Percentiles rank a stretch among this genome's conserved stretches.
These are phyloP conservation scores for Oceanodroma tethys DNA, from an alignment of 2,113 vertebrate genomes.

Conservation along the genomic window DNA sequence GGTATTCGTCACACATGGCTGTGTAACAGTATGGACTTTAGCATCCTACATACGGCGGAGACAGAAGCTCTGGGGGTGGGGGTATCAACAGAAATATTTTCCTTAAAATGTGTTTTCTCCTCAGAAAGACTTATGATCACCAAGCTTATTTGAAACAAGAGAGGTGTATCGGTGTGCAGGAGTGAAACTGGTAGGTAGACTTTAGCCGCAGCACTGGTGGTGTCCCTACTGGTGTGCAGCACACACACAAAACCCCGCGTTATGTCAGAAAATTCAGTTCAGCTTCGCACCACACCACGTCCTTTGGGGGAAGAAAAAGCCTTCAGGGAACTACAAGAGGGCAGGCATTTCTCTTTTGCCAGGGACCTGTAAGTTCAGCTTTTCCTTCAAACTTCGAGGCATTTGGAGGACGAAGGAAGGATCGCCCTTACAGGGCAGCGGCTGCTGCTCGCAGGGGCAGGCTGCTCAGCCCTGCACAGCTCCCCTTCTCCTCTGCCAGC, in stretches of 20 bases:
- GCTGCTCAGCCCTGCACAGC: neutral
- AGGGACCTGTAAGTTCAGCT: neutral
- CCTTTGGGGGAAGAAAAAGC: neutral
- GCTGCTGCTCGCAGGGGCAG: neutral
- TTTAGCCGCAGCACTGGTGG: neutral
- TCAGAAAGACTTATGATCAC: neutral
- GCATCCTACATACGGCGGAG: neutral
- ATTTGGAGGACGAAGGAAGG: neutral
- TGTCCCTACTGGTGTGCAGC: neutral
- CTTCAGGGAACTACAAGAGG: neutral
- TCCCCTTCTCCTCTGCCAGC: neutral
- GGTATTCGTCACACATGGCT: neutral
- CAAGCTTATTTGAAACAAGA: neutral
- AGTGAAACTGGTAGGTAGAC: neutral
- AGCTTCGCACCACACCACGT: neutral
- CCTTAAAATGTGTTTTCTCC: neutral
- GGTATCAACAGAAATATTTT: neutral
- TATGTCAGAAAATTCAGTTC: neutral
- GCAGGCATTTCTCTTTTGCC: neutral
- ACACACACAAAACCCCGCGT: neutral
- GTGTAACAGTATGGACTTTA: neutral
- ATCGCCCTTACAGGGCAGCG: neutral
- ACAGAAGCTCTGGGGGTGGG: neutral
- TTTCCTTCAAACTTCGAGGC: neutral
- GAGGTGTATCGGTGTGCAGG: rapidly evolving